Evolutionary conservation across 2,113 vertebrate genomes (phyloP).

Genomic region (Rhinopithecus roxellana): DNA sequence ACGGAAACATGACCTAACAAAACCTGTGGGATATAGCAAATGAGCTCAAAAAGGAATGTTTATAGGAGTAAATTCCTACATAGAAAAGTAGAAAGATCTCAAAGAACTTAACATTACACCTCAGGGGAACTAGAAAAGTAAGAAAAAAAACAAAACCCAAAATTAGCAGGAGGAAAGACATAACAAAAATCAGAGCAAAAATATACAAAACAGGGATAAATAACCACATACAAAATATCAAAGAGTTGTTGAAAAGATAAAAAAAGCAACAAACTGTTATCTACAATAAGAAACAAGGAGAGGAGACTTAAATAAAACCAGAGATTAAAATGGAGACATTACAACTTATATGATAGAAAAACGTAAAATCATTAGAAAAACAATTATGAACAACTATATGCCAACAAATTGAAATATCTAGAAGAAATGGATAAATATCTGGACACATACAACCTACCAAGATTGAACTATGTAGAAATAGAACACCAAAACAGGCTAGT

Average conservation of each 20-base stretch:
- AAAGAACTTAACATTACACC: neutral
- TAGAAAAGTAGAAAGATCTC: neutral
- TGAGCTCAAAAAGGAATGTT: neutral
- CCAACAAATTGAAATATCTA: neutral
- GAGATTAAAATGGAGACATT: neutral
- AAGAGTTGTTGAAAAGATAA: neutral
- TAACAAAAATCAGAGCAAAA: neutral
- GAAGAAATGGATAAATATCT: neutral
- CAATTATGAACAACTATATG: neutral
- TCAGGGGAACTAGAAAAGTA: neutral
- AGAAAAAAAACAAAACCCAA: neutral
- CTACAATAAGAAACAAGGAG: neutral
- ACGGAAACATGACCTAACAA: neutral
- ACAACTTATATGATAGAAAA: neutral
- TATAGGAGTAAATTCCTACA: neutral
- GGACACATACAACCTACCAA: neutral
- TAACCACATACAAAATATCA: neutral
- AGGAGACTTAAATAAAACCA: neutral
- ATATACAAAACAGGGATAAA: neutral
- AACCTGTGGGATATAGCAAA: neutral
- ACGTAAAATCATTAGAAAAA: neutral
- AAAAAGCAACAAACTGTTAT: neutral
- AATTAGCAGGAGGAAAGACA: neutral
- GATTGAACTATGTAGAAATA: neutral
- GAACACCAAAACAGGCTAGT: neutral